Conservation (phyloP, 1,140 invertebrate genomes). For the Ceratoteleas bidentatus region DNA sequence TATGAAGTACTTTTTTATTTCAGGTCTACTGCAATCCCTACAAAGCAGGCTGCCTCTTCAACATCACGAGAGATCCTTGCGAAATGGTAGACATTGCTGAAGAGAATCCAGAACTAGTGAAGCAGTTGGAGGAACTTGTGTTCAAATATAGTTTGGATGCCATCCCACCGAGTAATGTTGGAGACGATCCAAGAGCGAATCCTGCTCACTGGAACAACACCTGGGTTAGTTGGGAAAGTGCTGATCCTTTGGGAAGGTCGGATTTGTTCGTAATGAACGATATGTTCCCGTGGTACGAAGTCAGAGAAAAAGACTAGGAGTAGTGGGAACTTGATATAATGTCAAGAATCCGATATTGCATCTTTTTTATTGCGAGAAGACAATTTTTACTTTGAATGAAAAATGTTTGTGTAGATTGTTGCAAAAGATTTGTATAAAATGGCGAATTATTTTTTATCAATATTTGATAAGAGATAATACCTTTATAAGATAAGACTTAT, state of each 20-base stretch:
- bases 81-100: slow-evolving; percentile 87
- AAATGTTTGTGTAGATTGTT: too few species aligned
- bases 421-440: too few species aligned
- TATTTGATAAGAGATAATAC: too few species aligned
- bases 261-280: not conserved
- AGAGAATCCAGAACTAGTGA: slow-evolving; percentile 76
- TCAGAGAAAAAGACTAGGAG: not conserved
- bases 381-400: too few species aligned
- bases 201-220: slow-evolving; percentile 82
- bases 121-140: slow-evolving; percentile 79
- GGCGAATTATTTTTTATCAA: too few species aligned
- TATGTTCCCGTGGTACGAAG: not conserved
- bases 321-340: too few species aligned
- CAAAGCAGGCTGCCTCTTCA: slow-evolving; percentile 86
- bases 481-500: too few species aligned
- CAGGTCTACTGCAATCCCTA: slow-evolving; percentile 81
- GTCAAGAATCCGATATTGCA: too few species aligned
- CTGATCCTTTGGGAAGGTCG: slow-evolving; percentile 1
- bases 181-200: slow-evolving; percentile 82
- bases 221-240: slow-evolving; percentile 82
- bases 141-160: not conserved
- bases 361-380: too few species aligned
- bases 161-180: slow-evolving; percentile 79
- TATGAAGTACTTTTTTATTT: slow-evolving; percentile 13
- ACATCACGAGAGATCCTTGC: slow-evolving; percentile 89